Conservation (phyloP, 2,113 vertebrate genomes). For the Crypturellus undulatus region DNA sequence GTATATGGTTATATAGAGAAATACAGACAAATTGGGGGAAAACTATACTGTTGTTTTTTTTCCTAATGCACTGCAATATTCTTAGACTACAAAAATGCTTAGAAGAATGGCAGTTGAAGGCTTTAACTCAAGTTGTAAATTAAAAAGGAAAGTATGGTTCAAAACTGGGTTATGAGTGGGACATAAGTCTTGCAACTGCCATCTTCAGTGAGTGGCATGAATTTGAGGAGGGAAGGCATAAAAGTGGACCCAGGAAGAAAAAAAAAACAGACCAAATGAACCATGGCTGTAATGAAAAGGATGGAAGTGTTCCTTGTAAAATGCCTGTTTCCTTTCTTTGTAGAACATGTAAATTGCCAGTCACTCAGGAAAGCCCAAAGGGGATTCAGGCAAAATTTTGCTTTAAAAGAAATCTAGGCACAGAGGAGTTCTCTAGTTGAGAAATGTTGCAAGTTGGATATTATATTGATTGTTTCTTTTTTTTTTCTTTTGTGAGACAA, state of each 20-base stretch:
- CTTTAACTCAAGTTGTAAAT: neutral
- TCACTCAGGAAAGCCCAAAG: neutral
- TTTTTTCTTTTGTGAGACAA: neutral
- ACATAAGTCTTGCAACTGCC: neutral
- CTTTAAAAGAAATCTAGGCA: neutral
- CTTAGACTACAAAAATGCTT: neutral
- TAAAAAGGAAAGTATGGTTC: neutral
- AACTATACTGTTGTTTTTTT: neutral
- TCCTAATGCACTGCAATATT: neutral
- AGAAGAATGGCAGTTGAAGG: neutral
- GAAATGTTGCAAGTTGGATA: neutral
- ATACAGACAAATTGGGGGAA: neutral
- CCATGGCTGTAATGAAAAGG: neutral
- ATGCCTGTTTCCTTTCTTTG: neutral
- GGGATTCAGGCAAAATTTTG: neutral
- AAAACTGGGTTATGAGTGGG: neutral
- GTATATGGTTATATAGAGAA: neutral
- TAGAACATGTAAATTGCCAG: neutral
- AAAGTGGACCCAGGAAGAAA: neutral
- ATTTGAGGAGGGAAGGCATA: neutral
- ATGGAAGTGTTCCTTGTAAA: neutral
- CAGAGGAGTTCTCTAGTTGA: neutral
- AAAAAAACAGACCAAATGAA: neutral
- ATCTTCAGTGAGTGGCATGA: neutral
- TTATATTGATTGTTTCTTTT: neutral